These are phyloP conservation scores for Myotis myotis DNA, from an alignment of 2,797 vertebrate genomes.

Conservation along the genomic window DNA sequence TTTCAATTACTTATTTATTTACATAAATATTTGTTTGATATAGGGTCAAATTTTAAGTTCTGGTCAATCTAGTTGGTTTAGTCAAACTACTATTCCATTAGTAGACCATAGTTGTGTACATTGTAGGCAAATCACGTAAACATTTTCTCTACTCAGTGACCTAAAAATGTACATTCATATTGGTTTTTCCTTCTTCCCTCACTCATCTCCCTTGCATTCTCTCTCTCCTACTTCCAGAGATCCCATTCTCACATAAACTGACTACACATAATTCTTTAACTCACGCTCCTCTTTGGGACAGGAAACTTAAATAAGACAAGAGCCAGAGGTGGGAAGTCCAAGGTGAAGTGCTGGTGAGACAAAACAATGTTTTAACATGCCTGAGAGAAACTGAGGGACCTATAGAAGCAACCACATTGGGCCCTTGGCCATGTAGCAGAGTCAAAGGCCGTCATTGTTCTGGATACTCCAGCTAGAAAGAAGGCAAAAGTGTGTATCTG, in stretches of 20 bases:
- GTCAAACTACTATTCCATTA: neutral
- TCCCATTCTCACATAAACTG: neutral
- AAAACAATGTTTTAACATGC: neutral
- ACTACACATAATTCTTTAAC: neutral
- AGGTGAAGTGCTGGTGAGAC: neutral
- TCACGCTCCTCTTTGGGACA: neutral
- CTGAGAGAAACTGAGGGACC: neutral
- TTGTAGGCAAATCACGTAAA: neutral
- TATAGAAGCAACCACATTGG: neutral
- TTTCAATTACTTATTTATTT: neutral
- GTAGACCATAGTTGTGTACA: neutral
- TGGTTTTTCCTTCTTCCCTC: neutral
- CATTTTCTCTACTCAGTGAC: neutral
- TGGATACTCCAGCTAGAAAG: no score
- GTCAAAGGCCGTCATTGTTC: neutral
- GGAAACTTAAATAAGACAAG: neutral
- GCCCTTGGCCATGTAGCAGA: neutral
- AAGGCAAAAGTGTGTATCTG: neutral
- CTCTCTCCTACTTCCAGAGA: neutral
- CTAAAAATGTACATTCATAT: neutral
- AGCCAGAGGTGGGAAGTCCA: neutral
- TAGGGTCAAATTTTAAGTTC: neutral
- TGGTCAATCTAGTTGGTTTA: neutral
- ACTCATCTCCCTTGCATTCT: neutral
- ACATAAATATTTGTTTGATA: neutral